These are phyloP conservation scores for Chionis minor DNA, from an alignment of 2,113 vertebrate species.

Conservation along the genomic window DNA sequence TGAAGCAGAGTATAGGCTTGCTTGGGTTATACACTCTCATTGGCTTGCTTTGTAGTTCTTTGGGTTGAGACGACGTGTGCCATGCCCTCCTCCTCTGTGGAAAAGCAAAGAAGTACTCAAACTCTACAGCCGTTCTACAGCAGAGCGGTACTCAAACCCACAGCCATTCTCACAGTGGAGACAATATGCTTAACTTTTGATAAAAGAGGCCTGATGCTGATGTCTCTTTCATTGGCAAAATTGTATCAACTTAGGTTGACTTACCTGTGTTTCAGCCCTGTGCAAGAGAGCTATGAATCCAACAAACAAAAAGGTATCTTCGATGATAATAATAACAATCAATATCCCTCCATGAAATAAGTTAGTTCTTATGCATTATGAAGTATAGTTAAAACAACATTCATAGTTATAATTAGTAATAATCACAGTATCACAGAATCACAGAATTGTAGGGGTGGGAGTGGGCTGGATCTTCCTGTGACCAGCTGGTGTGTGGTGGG, in stretches of 20 bases:
- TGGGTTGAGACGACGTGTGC: not conserved
- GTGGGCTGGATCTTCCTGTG: too few relatives aligned
- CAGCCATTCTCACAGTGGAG: not conserved
- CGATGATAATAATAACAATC: not conserved
- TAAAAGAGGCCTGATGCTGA: not conserved
- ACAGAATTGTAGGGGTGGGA: too few relatives aligned
- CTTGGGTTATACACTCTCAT: not conserved
- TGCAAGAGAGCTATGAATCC: not conserved
- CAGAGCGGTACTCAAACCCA: not conserved
- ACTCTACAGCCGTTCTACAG: not conserved
- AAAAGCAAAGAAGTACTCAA: not conserved
- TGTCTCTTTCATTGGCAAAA: not conserved
- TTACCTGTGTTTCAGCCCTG: not conserved
- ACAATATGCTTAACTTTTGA: not conserved
- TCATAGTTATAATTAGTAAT: not conserved
- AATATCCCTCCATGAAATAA: not conserved
- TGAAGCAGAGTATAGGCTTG: not conserved
- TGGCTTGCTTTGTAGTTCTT: not conserved
- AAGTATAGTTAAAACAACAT: not conserved
- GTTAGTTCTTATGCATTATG: not conserved
- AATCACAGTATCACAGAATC: not conserved
- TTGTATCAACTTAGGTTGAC: not conserved
- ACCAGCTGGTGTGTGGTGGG: too few relatives aligned
- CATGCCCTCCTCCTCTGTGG: not conserved
- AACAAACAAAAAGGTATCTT: not conserved